Conservation (phyloP, 2,797 vertebrate species). For the Loris lydekkerianus region DNA sequence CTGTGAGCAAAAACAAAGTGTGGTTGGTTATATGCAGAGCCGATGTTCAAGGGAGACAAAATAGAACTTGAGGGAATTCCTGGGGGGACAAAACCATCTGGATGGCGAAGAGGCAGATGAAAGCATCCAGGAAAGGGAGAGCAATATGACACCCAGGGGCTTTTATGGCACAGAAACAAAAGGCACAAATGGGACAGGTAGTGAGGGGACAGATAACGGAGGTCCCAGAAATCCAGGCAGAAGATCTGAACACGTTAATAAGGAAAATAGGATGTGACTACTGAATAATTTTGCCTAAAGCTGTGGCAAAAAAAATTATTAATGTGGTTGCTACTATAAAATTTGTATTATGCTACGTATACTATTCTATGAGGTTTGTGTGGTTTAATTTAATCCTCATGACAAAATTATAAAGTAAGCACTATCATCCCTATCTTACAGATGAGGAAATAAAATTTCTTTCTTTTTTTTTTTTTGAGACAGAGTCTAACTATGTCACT, state of each 20-base stretch:
- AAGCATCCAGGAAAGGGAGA: neutral
- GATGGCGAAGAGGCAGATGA: neutral
- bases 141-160: neutral
- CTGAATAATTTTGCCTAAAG: neutral
- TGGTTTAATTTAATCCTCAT: conserved; percentile 19
- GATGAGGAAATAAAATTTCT: neutral
- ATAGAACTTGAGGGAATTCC: neutral
- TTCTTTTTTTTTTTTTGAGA: no score
- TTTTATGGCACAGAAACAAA: neutral
- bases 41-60: neutral
- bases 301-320: neutral
- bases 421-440: neutral
- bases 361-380: conserved; percentile 6
- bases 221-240: neutral
- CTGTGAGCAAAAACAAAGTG: no score
- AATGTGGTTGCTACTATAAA: neutral
- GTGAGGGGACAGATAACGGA: neutral
- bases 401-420: conserved; percentile 1
- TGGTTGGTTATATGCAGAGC: neutral
- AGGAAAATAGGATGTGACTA: neutral
- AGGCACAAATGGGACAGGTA: neutral
- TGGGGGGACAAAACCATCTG: neutral
- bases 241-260: neutral
- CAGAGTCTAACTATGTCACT: no score
- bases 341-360: neutral